Conservation (phyloP, 1,140 invertebrate genomes). For the Choristoneura fumiferana region DNA sequence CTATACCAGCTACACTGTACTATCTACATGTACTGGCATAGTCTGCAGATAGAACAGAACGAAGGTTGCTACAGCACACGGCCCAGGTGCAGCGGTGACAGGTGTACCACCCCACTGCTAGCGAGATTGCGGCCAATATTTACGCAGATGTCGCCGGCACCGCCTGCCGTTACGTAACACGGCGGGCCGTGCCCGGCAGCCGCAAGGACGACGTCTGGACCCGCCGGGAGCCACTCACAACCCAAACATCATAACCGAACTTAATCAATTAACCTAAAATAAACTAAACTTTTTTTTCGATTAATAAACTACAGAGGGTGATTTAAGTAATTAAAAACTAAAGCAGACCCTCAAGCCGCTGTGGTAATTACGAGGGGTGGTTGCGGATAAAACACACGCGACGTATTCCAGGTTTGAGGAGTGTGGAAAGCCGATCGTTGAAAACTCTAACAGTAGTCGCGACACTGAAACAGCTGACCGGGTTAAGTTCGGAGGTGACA, state of each 20-base stretch:
- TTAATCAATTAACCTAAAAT: too few species aligned
- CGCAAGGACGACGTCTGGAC: constrained; percentile 44
- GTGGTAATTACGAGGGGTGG: constrained; percentile 34
- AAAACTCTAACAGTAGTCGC: constrained; percentile 28
- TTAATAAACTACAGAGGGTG: background rate
- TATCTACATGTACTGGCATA: too few species aligned
- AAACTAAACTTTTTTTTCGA: too few species aligned
- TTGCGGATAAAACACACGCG: constrained; percentile 37
- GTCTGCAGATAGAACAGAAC: too few species aligned
- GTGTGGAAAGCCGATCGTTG: background rate
- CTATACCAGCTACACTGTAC: too few species aligned
- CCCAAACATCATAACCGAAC: too few species aligned
- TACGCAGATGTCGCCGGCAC: constrained; percentile 34
- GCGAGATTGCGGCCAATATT: constrained; percentile 72
- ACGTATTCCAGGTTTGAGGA: too few species aligned
- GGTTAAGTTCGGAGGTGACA: background rate
- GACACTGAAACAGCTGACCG: constrained; percentile 2
- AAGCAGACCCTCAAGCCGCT: constrained; percentile 40
- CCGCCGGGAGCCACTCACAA: background rate
- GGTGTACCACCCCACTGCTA: constrained; percentile 51
- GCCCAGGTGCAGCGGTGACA: constrained; percentile 24
- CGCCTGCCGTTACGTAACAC: constrained; percentile 49
- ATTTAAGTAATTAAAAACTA: constrained; percentile 32
- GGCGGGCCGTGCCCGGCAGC: constrained; percentile 37
- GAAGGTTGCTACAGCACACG: too few species aligned